Percentiles rank a stretch among this genome's conserved stretches.
Evolutionary conservation across 2,888 invertebrate species (phyloP).

Genomic region (Lasioglossum zephyrum): DNA sequence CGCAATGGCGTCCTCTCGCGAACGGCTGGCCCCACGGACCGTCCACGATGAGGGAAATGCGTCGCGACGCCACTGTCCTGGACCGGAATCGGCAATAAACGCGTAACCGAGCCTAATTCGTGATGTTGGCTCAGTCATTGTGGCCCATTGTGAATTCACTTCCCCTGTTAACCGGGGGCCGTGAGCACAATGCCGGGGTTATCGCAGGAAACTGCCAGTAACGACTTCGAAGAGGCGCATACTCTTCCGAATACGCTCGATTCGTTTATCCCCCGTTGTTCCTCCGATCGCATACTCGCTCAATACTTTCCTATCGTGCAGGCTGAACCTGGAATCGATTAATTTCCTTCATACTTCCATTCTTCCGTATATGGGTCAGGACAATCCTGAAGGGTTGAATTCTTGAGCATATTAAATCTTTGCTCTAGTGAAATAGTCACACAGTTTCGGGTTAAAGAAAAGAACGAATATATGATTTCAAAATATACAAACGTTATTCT

Average conservation of each 20-base stretch:
- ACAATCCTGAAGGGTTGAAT: neutral
- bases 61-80: conserved; percentile 74
- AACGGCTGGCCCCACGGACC: neutral
- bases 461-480: neutral
- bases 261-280: conserved; percentile 36
- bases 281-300: neutral
- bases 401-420: neutral
- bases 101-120: conserved; percentile 84
- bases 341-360: neutral
- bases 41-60: neutral
- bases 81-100: conserved; percentile 83
- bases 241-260: conserved; percentile 63
- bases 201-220: conserved; percentile 82
- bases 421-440: neutral
- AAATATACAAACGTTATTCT: neutral
- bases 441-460: neutral
- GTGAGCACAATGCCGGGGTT: conserved; percentile 76
- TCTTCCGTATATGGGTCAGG: neutral
- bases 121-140: conserved; percentile 80
- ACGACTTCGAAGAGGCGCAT: conserved; percentile 75
- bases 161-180: conserved; percentile 64
- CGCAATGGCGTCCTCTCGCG: conserved; percentile 78
- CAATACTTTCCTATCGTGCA: neutral
- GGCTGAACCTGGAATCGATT: neutral
- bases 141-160: conserved; percentile 73